Conservation (phyloP, 1,140 invertebrate species). For the Euura lappo region DNA sequence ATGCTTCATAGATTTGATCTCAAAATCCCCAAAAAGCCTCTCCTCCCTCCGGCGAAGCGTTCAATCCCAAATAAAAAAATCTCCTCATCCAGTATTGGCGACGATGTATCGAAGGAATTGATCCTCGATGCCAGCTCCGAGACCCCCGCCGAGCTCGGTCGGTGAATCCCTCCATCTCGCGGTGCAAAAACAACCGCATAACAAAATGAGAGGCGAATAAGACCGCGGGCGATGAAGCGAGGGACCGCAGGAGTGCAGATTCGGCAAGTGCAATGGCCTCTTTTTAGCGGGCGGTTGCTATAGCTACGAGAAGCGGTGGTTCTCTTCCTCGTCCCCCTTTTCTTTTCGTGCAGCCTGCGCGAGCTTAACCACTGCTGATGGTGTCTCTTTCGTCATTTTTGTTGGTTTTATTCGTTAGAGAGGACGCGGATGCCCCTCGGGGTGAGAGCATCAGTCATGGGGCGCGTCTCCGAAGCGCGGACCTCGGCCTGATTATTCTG, state of each 20-base stretch:
- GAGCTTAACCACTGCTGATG: background rate
- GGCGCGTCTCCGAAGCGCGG: background rate
- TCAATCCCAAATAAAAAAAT: no score
- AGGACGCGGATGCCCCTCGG: background rate
- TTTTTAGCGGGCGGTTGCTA: conserved; percentile 44
- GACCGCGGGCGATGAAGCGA: background rate
- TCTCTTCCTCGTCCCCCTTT: no score
- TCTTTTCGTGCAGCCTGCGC: background rate
- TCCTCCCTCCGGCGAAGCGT: background rate
- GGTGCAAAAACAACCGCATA: background rate
- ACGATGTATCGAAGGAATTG: no score
- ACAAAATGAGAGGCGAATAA: background rate
- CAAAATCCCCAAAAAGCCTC: background rate
- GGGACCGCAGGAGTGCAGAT: conserved; percentile 52
- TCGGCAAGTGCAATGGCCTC: conserved; percentile 58
- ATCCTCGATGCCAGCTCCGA: no score
- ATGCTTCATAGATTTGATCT: no score
- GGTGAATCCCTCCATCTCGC: background rate
- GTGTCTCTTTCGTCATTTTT: no score
- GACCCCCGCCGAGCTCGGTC: no score
- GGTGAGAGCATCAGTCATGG: background rate
- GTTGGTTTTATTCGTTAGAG: conserved; percentile 5
- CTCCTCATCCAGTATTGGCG: background rate
- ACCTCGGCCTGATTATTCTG: conserved; percentile 15
- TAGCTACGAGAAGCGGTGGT: conserved; percentile 35